Evolutionary conservation across 2,888 invertebrate species (phyloP), one percentile per base, ranked within the genome.

Genomic region (Biston betularia): DNA sequence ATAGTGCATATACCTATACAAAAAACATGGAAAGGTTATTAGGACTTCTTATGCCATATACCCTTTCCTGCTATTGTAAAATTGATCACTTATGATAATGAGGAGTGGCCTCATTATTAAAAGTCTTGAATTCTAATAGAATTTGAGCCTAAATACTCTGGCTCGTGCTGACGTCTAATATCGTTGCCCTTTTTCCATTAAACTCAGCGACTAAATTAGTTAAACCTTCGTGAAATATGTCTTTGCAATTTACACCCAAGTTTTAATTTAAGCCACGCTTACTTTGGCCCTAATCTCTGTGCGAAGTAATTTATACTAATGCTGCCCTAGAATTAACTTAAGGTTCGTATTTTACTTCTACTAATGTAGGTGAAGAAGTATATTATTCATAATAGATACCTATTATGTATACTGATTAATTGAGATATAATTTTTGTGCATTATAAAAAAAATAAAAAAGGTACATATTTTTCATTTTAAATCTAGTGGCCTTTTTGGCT

Each of bases 181-280:
- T 46, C 38, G 46, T 14, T n/a, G 56, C 61, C 56, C 56, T 65
- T 65, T 56, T 65, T 61, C 50, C 56, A 57, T 65, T 61, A 46
- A 50, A 60, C 56, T 65, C 45, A 50, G 49, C 33, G 33, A 14
- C 34, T 57, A 61, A 65, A 65, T 65, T 56, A 65, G 65, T 61
- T 52, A 50, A 54, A 48, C 56, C 65, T 56, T 63, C 57, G 55
- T 64, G 54, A 67, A 57, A 65, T 57, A 65, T 63, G 58, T 58
- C 35, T 42, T 63, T 46, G 65, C 62, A 67, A 71, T 71, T 66
- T 64, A 68, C 66, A 60, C 59, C 56, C 45, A 60, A 62, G 71
- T 71, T 65, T 65, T 59, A 68, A 68, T 71, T 68, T 61, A 58
- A 56, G 58, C 63, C 48, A 48, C 45, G 57, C 57, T 59, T 65